A percentile compares a stretch with the other conserved stretches of the same genome.
phyloP scores from a whole-genome alignment of 2,797 vertebrate species.

The Poeciliopsis presidionis region DNA sequence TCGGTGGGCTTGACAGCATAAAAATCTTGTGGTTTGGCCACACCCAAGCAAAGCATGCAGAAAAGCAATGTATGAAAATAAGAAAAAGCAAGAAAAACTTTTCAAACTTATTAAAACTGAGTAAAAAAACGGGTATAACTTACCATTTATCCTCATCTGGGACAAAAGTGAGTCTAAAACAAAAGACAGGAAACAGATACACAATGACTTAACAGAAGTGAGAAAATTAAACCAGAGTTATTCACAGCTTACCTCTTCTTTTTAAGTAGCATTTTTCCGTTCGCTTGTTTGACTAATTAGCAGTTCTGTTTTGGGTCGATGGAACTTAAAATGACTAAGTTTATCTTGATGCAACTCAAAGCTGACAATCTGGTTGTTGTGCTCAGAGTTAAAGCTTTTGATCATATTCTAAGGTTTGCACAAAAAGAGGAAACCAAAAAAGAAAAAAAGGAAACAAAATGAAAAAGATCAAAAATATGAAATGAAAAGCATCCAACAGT shows the following conservation, averaged over 20 bases:
- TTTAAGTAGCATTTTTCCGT: slow-evolving; percentile 77
- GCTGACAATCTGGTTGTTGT: slow-evolving; percentile 58
- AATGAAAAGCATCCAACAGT: slow-evolving; percentile 64
- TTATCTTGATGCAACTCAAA: slow-evolving; percentile 71
- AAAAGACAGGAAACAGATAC: slow-evolving; percentile 37
- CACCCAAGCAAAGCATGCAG: slow-evolving; percentile 38
- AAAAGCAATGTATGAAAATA: slow-evolving; percentile 6
- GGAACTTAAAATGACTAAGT: slow-evolving; percentile 69
- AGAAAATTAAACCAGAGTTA: neutral
- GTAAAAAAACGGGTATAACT: slow-evolving; percentile 43
- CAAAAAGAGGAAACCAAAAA: slow-evolving; percentile 9
- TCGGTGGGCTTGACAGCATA: slow-evolving; percentile 5
- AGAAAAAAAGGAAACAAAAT: slow-evolving; percentile 21
- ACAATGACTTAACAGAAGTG: slow-evolving; percentile 14
- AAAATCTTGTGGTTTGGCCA: slow-evolving; percentile 34
- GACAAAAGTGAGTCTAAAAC: slow-evolving; percentile 76
- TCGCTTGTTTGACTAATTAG: slow-evolving; percentile 60
- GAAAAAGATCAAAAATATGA: slow-evolving; percentile 48
- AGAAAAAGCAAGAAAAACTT: slow-evolving; percentile 3
- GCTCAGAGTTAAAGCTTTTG: slow-evolving; percentile 71
- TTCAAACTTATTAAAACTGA: neutral
- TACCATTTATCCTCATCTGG: slow-evolving; percentile 84
- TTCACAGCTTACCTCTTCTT: slow-evolving; percentile 63
- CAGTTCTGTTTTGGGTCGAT: slow-evolving; percentile 76
- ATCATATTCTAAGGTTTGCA: slow-evolving; percentile 78